phyloP scores from a whole-genome alignment of 2,797 vertebrate genomes.

The Lepilemur septentrionalis region DNA sequence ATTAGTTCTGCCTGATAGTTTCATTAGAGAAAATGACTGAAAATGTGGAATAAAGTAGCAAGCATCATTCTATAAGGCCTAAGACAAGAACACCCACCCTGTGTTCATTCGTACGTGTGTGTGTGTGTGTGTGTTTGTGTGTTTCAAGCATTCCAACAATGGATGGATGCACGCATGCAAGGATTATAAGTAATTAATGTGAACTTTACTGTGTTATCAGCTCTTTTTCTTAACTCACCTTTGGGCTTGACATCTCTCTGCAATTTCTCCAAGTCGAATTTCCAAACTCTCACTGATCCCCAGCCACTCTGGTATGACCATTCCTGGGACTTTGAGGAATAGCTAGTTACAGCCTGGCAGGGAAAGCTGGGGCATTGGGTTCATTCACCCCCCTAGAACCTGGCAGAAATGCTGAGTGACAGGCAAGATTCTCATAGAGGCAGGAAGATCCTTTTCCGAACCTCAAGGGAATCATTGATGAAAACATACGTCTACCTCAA shows the following conservation, averaged over 20 bases:
- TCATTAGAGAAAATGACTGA: slow-evolving; percentile 87
- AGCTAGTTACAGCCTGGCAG: not conserved
- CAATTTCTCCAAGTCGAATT: not conserved
- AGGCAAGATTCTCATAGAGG: not conserved
- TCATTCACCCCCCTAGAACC: not conserved
- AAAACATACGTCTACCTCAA: not conserved
- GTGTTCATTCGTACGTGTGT: not conserved
- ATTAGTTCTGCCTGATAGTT: slow-evolving; percentile 90
- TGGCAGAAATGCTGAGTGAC: not conserved
- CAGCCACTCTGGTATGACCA: not conserved
- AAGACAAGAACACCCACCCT: not conserved
- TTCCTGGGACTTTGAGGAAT: not conserved
- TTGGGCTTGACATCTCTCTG: not conserved
- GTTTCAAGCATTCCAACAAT: not conserved
- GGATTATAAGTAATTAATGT: not conserved
- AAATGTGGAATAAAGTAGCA: slow-evolving; percentile 80
- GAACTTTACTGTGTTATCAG: not conserved
- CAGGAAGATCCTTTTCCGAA: not conserved
- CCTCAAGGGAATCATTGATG: not conserved
- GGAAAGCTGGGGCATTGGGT: not conserved
- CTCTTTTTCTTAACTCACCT: not conserved
- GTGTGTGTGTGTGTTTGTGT: fast-evolving
- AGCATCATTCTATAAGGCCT: slow-evolving; percentile 49
- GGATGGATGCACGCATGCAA: not conserved
- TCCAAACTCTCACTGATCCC: not conserved